Evolutionary conservation across 2,797 vertebrate genomes (phyloP).

Genomic region (Glyptemys insculpta): DNA sequence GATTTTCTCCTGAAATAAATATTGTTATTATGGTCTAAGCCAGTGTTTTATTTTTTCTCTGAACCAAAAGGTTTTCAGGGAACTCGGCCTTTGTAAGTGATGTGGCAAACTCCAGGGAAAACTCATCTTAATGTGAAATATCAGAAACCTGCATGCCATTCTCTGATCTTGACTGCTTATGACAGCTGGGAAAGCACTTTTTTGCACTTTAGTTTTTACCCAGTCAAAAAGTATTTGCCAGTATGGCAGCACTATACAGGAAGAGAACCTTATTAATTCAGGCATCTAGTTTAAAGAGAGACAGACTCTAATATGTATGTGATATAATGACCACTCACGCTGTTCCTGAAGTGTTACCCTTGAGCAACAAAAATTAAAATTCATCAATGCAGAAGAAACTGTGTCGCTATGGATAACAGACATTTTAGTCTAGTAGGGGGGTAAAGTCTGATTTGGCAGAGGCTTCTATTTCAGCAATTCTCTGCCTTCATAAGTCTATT

Average conservation of each 20-base stretch:
- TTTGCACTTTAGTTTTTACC: slow-evolving; percentile 71
- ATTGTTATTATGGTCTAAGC: background rate
- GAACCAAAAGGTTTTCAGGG: background rate
- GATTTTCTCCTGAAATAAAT: background rate
- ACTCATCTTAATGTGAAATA: background rate
- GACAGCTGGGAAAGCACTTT: slow-evolving; percentile 69
- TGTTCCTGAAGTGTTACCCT: slow-evolving; percentile 59
- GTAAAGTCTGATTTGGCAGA: slow-evolving; percentile 1
- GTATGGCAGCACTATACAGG: slow-evolving; percentile 29
- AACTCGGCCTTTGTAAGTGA: fast-evolving
- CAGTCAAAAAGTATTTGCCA: slow-evolving; percentile 72
- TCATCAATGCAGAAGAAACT: slow-evolving; percentile 53
- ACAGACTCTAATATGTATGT: slow-evolving; percentile 47
- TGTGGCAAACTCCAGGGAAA: slow-evolving; percentile 32
- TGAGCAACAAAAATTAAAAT: slow-evolving; percentile 74
- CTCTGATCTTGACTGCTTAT: slow-evolving; percentile 72
- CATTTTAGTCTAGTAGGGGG: slow-evolving; percentile 23
- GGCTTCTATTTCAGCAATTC: slow-evolving; percentile 52
- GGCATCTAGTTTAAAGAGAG: slow-evolving; percentile 65
- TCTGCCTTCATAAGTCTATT: slow-evolving; percentile 63
- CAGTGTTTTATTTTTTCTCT: background rate
- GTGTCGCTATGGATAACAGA: slow-evolving; percentile 58
- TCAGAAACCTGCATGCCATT: slow-evolving; percentile 41
- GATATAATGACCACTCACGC: slow-evolving; percentile 65
- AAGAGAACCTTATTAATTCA: slow-evolving; percentile 70